These are phyloP conservation scores for Catagonus wagneri DNA, from an alignment of 2,113 vertebrate genomes.

Conservation along the genomic window DNA sequence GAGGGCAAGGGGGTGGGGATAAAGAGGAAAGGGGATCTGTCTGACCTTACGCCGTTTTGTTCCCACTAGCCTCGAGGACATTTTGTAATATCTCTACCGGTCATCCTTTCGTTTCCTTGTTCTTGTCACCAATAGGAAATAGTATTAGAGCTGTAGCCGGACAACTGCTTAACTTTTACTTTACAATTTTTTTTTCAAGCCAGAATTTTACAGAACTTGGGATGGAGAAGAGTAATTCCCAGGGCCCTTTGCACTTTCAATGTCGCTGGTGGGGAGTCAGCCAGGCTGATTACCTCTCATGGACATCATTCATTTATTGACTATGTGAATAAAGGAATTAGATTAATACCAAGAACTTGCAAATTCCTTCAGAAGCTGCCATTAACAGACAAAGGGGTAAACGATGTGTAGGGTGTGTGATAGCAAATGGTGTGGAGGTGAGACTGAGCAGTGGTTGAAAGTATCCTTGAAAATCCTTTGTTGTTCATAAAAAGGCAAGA, in stretches of 20 bases:
- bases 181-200: background rate
- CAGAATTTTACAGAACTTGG: background rate
- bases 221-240: background rate
- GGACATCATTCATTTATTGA: background rate
- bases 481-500: background rate
- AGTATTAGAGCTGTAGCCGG: background rate
- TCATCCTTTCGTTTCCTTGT: slow-evolving; percentile 69
- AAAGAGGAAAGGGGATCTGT: slow-evolving; percentile 13
- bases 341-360: background rate
- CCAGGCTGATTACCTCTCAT: background rate
- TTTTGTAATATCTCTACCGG: slow-evolving; percentile 24
- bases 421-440: background rate
- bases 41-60: background rate
- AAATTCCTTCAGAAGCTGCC: slow-evolving; percentile 11
- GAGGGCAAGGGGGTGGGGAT: background rate
- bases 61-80: slow-evolving; percentile 47
- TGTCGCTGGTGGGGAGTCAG: background rate
- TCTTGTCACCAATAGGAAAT: slow-evolving; percentile 57
- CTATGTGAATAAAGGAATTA: background rate
- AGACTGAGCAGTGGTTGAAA: background rate
- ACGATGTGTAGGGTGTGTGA: background rate
- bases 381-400: background rate
- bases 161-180: slow-evolving; percentile 15
- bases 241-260: background rate
- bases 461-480: background rate